Conservation (phyloP, 2,888 invertebrate genomes). For the Ophioninae sp. region DNA sequence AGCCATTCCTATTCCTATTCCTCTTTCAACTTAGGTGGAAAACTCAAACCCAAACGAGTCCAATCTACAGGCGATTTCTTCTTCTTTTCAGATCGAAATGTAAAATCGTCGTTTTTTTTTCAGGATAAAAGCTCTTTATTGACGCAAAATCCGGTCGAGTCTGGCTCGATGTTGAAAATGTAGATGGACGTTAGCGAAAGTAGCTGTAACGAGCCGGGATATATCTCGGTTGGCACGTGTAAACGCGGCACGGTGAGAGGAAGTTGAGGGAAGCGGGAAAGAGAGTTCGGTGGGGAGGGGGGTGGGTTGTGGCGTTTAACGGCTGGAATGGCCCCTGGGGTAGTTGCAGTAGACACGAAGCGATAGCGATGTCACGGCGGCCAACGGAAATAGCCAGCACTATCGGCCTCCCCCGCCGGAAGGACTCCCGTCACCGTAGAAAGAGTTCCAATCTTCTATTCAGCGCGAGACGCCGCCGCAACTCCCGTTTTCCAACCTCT, state of each 20-base stretch:
- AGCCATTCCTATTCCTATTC: too few species aligned
- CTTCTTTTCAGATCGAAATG: too few species aligned
- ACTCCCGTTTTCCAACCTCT: constrained; percentile 20
- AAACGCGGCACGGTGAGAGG: constrained; percentile 28
- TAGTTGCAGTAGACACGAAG: constrained; percentile 46
- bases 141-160: neutral
- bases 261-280: constrained; percentile 13
- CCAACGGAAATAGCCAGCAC: constrained; percentile 81
- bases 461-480: constrained; percentile 64
- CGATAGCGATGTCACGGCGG: constrained; percentile 79
- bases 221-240: constrained; percentile 34
- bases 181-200: constrained; percentile 1
- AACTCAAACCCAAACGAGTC: too few species aligned
- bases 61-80: too few species aligned
- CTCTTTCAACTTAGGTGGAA: too few species aligned
- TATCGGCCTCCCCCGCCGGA: constrained; percentile 79
- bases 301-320: constrained; percentile 65
- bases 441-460: constrained; percentile 81
- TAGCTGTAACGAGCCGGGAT: constrained; percentile 2
- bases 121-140: neutral
- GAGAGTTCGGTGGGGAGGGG: neutral
- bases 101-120: too few species aligned
- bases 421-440: constrained; percentile 78
- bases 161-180: too few species aligned
- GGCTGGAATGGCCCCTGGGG: constrained; percentile 40